phyloP scores from a whole-genome alignment of 2,888 invertebrate species.

The Hartigia nigra region DNA sequence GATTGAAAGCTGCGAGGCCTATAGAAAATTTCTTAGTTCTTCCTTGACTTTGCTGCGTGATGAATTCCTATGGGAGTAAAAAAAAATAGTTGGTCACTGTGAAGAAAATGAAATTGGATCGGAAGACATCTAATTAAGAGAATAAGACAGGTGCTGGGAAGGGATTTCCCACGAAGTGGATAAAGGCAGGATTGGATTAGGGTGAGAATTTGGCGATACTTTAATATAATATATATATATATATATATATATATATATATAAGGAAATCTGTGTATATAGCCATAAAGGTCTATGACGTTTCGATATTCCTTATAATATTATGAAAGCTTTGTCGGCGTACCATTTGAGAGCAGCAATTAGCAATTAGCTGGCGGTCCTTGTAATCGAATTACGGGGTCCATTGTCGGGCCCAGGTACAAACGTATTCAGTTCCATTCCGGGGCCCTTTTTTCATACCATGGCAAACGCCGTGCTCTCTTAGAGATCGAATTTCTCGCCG shows the following conservation, averaged over 20 bases:
- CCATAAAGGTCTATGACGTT: too few species aligned
- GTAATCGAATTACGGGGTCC: constrained; percentile 64
- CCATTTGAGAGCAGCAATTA: constrained; percentile 59
- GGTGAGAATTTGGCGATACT: too few species aligned
- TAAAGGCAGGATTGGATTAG: too few species aligned
- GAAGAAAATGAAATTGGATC: not conserved
- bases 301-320: constrained; percentile 39
- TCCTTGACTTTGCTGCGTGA: too few species aligned
- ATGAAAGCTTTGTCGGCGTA: constrained; percentile 55
- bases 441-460: constrained; percentile 33
- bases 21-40: too few species aligned
- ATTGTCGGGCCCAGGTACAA: constrained; percentile 65
- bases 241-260: too few species aligned
- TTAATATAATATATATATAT: too few species aligned
- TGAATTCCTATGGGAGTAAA: not conserved
- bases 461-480: constrained; percentile 24
- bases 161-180: too few species aligned
- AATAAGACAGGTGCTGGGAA: too few species aligned
- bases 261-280: too few species aligned
- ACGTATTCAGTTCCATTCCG: constrained; percentile 61
- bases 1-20: not conserved
- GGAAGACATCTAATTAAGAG: too few species aligned
- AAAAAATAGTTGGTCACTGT: not conserved
- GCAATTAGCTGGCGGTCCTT: constrained; percentile 67
- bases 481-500: constrained; percentile 61